Conservation (phyloP, 1,140 invertebrate genomes). For the Arctopsyche grandis region DNA sequence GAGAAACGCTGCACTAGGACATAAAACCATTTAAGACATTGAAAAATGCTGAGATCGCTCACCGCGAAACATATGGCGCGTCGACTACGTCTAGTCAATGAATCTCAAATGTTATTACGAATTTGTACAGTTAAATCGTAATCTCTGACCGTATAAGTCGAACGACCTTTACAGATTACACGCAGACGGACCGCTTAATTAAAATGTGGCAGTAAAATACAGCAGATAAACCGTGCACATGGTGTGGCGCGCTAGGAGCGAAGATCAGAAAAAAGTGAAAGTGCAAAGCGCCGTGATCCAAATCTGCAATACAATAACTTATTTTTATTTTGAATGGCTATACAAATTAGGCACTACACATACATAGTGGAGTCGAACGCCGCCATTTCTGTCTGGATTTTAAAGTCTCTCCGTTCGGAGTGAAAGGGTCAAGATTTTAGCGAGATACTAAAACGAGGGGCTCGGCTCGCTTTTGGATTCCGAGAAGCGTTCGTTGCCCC, state of each 20-base stretch:
- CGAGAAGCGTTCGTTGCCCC: background rate
- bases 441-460: background rate
- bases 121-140: background rate
- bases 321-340: conserved; percentile 2
- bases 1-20: no score
- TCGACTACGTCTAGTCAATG: background rate
- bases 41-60: no score
- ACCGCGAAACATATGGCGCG: background rate
- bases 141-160: conserved; percentile 10
- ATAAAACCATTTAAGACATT: no score
- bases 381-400: no score
- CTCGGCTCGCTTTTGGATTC: background rate
- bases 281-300: conserved; percentile 16
- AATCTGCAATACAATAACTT: background rate
- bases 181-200: conserved; percentile 8
- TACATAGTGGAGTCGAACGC: no score
- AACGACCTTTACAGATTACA: conserved; percentile 18
- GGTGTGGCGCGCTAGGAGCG: no score
- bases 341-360: background rate
- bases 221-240: background rate
- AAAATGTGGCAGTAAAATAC: background rate
- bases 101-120: background rate
- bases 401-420: no score
- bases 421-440: no score
- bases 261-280: conserved; percentile 4